Percentiles rank a stretch among this genome's conserved stretches.
Evolutionary conservation across 1,140 invertebrate species (phyloP).

Genomic region (Hyphantria cunea): DNA sequence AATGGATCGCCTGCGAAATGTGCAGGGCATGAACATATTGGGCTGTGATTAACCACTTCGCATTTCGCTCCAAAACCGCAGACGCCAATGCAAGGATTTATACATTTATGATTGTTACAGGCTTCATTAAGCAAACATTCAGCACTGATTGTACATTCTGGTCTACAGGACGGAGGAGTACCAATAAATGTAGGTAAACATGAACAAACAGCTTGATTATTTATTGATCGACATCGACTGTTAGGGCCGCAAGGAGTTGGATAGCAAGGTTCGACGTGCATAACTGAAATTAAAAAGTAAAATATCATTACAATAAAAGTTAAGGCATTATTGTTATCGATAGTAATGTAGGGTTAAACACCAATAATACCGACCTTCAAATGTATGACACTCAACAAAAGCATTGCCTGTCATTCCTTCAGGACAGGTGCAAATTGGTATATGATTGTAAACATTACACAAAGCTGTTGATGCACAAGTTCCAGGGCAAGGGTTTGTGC

Average conservation of each 20-base stretch:
- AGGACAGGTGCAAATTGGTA: conserved; percentile 87
- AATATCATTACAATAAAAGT: not conserved
- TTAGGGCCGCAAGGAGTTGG: conserved; percentile 88
- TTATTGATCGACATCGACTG: conserved; percentile 85
- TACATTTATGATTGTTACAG: conserved; percentile 87
- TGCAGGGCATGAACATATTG: conserved; percentile 85
- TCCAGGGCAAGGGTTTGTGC: conserved; percentile 87
- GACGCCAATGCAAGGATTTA: conserved; percentile 86
- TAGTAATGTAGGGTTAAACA: no score
- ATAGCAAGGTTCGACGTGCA: conserved; percentile 81
- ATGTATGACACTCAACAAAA: conserved; percentile 82
- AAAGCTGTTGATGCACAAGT: conserved; percentile 86
- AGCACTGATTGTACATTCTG: conserved; percentile 87
- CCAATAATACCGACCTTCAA: conserved; percentile 50
- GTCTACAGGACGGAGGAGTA: conserved; percentile 88
- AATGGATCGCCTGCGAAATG: conserved; percentile 87
- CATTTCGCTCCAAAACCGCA: conserved; percentile 91
- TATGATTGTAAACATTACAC: conserved; percentile 87
- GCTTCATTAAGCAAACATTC: conserved; percentile 86
- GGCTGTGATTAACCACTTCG: conserved; percentile 89
- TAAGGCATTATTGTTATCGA: no score
- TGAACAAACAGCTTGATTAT: conserved; percentile 86
- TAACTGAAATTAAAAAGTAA: conserved; percentile 48
- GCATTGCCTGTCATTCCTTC: conserved; percentile 84
- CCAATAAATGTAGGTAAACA: conserved; percentile 88